Percentiles rank a stretch among this genome's conserved stretches.
phyloP scores from a whole-genome alignment of 2,797 vertebrate genomes.

The Parotocinclus haroldoi region DNA sequence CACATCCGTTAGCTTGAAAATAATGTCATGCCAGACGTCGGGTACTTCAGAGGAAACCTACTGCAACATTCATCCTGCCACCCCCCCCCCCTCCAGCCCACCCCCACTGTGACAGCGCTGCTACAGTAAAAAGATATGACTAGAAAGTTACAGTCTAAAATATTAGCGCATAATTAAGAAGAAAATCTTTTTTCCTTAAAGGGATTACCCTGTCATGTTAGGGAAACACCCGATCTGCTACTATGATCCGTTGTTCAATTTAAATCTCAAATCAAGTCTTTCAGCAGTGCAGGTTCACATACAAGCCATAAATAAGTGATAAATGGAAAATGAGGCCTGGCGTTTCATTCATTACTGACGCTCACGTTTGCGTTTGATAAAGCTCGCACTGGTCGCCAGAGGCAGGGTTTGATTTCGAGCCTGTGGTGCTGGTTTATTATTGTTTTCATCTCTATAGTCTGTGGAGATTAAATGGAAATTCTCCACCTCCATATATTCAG shows the following conservation, averaged over 20 bases:
- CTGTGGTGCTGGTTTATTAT: slow-evolving; percentile 27
- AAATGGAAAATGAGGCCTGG: slow-evolving; percentile 23
- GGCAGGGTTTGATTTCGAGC: slow-evolving; percentile 30
- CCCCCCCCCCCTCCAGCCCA: no score
- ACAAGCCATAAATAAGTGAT: slow-evolving; percentile 33
- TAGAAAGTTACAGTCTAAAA: background rate
- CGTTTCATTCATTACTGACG: slow-evolving; percentile 33
- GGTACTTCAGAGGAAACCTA: no score
- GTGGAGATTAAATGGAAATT: slow-evolving; percentile 27
- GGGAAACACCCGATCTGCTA: slow-evolving; percentile 1
- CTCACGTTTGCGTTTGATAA: slow-evolving; percentile 24
- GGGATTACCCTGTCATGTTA: background rate
- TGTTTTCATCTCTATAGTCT: slow-evolving; percentile 30
- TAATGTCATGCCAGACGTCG: no score
- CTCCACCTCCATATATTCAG: slow-evolving; percentile 9
- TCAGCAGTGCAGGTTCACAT: background rate
- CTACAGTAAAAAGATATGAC: no score
- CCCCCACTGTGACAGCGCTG: no score
- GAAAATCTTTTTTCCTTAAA: background rate
- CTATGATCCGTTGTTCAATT: slow-evolving; percentile 23
- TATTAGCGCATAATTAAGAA: background rate
- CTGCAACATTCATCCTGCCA: no score
- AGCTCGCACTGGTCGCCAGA: slow-evolving; percentile 10
- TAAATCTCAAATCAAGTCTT: slow-evolving; percentile 14
- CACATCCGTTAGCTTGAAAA: no score